phyloP scores from a whole-genome alignment of 2,113 vertebrate genomes.

The Sander lucioperca region DNA sequence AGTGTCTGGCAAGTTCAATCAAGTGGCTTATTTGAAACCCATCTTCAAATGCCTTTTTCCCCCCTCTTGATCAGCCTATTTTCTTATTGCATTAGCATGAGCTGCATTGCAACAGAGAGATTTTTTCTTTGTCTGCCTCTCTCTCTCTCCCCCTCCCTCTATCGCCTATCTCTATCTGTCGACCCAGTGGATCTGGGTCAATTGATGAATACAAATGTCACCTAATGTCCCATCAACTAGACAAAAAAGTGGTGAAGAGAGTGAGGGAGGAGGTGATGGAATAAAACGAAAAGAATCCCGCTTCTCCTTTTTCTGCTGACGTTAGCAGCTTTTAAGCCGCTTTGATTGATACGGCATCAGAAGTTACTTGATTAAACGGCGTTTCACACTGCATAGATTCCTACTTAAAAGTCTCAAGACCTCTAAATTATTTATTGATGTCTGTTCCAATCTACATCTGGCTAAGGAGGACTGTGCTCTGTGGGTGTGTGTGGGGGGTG shows the following conservation, averaged over 20 bases:
- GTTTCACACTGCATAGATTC: constrained; percentile 90
- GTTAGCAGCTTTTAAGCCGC: constrained; percentile 78
- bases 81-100: constrained; percentile 45
- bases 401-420: constrained; percentile 95
- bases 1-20: constrained; percentile 52
- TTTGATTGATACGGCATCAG: constrained; percentile 85
- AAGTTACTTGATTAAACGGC: constrained; percentile 91
- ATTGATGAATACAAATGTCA: constrained; percentile 81
- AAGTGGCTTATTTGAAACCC: constrained; percentile 39
- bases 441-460: constrained; percentile 91
- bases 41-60: constrained; percentile 31
- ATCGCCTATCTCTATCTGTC: constrained; percentile 30
- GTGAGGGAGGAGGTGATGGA: constrained; percentile 36
- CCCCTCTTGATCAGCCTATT: constrained; percentile 42
- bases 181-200: constrained; percentile 62
- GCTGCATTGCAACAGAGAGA: constrained; percentile 55
- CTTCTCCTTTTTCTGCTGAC: constrained; percentile 76
- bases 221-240: constrained; percentile 65
- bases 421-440: constrained; percentile 99
- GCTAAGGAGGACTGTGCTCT: constrained; percentile 72
- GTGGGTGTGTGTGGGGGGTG: constrained; percentile 37
- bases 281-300: constrained; percentile 44
- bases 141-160: background rate
- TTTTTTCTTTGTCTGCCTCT: background rate
- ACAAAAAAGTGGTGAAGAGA: constrained; percentile 53